phyloP scores from a whole-genome alignment of 2,888 invertebrate genomes.

The Steromphala cineraria region DNA sequence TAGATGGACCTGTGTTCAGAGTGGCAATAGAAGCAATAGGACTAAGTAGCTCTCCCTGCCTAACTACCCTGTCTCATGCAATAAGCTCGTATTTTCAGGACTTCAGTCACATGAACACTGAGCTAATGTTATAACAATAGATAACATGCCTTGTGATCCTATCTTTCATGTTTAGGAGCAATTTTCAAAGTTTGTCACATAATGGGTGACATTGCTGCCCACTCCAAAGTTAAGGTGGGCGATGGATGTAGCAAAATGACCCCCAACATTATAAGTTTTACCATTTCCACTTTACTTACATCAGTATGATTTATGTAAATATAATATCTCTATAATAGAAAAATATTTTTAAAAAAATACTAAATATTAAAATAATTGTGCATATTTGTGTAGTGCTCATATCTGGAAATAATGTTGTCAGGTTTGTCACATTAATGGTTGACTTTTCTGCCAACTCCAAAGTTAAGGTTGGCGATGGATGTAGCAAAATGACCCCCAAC shows the following conservation, averaged over 20 bases:
- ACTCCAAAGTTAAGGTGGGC: neutral
- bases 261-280: too few relatives aligned
- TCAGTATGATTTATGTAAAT: too few relatives aligned
- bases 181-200: conserved; percentile 3
- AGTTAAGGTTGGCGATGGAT: neutral
- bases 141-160: conserved; percentile 8
- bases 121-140: conserved; percentile 1
- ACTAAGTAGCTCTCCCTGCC: neutral
- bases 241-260: neutral
- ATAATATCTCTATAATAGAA: too few relatives aligned
- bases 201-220: neutral
- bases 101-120: neutral
- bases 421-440: neutral
- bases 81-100: neutral
- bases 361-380: too few relatives aligned
- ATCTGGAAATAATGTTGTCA: too few relatives aligned
- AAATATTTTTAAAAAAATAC: too few relatives aligned
- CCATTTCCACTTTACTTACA: too few relatives aligned
- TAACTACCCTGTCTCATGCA: neutral
- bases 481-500: neutral
- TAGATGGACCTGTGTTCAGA: neutral
- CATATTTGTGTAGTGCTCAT: too few relatives aligned
- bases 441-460: neutral
- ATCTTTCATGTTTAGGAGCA: conserved; percentile 17
- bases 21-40: conserved; percentile 1